Percentiles rank a stretch among this genome's conserved stretches.
Conservation (phyloP, 2,888 invertebrate species). For the Hemicrepidius hirtus region DNA sequence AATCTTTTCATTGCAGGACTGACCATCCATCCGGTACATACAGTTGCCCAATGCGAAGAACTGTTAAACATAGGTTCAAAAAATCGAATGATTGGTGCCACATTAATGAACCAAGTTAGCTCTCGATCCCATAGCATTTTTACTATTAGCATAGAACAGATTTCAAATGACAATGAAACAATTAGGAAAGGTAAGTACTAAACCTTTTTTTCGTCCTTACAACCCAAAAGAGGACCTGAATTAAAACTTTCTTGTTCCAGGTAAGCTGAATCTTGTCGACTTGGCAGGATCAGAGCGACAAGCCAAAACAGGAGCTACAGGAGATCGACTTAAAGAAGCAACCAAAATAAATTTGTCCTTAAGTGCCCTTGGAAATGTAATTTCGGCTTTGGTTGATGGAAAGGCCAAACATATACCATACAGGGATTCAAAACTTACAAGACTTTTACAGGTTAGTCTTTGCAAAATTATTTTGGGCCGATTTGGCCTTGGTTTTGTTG, state of each 20-base stretch:
- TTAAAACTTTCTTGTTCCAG: conserved; percentile 64
- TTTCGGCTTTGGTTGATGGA: conserved; percentile 89
- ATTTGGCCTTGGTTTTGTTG: too few relatives aligned
- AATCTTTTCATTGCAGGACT: conserved; percentile 71
- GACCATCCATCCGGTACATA: conserved; percentile 85
- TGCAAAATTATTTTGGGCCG: too few relatives aligned
- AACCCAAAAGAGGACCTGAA: background rate
- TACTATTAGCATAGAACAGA: conserved; percentile 88
- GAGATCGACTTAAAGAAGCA: conserved; percentile 89
- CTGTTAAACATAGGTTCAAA: conserved; percentile 85
- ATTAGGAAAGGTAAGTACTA: conserved; percentile 66
- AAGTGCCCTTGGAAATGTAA: conserved; percentile 92
- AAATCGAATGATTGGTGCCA: conserved; percentile 88
- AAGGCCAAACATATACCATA: conserved; percentile 88
- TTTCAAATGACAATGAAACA: conserved; percentile 73
- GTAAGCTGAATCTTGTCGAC: conserved; percentile 91
- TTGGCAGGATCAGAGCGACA: conserved; percentile 92
- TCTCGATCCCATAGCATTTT: conserved; percentile 93
- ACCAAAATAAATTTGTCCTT: conserved; percentile 92
- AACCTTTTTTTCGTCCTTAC: too few relatives aligned
- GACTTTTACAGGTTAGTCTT: conserved; percentile 82
- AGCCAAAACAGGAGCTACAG: conserved; percentile 88
- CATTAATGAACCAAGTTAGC: conserved; percentile 91
- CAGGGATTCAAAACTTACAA: conserved; percentile 89
- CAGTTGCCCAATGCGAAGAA: conserved; percentile 84